Evolutionary conservation across 1,140 invertebrate genomes (phyloP).

Genomic region (Hyposmocoma kahamanoa): DNA sequence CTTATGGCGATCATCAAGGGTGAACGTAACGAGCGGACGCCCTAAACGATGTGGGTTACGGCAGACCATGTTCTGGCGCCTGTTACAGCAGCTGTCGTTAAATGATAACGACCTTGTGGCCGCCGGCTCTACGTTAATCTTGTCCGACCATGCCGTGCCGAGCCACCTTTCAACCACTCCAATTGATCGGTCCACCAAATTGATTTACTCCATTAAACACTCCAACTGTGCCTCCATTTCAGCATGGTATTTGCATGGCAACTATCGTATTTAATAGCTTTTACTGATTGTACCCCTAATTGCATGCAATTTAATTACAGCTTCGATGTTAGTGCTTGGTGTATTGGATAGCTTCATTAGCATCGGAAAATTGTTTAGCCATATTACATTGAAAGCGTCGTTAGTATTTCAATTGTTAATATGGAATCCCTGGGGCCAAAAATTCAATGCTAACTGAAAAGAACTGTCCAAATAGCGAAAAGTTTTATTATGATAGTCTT

Average conservation of each 20-base stretch:
- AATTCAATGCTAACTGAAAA: too few relatives aligned
- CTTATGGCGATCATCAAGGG: slow-evolving; percentile 43
- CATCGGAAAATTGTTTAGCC: too few relatives aligned
- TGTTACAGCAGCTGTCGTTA: slow-evolving; percentile 29
- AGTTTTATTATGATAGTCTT: too few relatives aligned
- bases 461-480: too few relatives aligned
- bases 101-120: slow-evolving; percentile 40
- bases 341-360: too few relatives aligned
- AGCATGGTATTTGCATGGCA: slow-evolving; percentile 41
- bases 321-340: too few relatives aligned
- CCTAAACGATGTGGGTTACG: slow-evolving; percentile 42
- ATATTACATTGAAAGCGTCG: too few relatives aligned
- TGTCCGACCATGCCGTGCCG: slow-evolving; percentile 21
- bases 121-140: slow-evolving; percentile 42
- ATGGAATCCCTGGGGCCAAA: too few relatives aligned
- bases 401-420: too few relatives aligned
- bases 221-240: slow-evolving; percentile 30
- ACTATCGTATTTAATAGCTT: slow-evolving; percentile 18
- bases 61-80: slow-evolving; percentile 26
- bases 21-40: slow-evolving; percentile 32
- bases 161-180: slow-evolving; percentile 36
- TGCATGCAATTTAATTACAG: too few relatives aligned
- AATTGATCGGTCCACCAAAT: slow-evolving; percentile 30
- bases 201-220: slow-evolving; percentile 24
- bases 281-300: slow-evolving; percentile 28